These are phyloP conservation scores for Mercenaria mercenaria DNA, from an alignment of 1,140 invertebrate genomes.

Conservation along the genomic window DNA sequence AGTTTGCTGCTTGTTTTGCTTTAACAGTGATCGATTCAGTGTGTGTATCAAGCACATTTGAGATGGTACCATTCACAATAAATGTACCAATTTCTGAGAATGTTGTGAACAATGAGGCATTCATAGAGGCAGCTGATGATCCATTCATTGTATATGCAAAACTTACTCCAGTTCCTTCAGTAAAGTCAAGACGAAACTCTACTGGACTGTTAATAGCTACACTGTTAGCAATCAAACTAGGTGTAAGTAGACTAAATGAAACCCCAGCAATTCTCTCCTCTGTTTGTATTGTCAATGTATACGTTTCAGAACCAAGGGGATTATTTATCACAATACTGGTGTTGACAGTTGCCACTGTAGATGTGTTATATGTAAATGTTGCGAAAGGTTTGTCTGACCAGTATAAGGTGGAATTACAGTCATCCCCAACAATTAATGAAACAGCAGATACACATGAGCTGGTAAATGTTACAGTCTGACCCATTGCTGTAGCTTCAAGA, in stretches of 20 bases:
- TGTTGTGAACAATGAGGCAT: constrained; percentile 34
- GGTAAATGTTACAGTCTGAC: neutral
- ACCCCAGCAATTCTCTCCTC: constrained; percentile 51
- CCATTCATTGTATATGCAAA: constrained; percentile 36
- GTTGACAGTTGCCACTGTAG: neutral
- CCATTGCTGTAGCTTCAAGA: constrained; percentile 15
- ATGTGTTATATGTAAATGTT: constrained; percentile 39
- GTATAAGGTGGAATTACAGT: constrained; percentile 53
- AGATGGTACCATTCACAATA: constrained; percentile 5
- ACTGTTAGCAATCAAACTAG: neutral
- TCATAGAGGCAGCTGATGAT: neutral
- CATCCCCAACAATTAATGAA: neutral
- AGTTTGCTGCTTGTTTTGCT: constrained; percentile 44
- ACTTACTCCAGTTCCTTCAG: constrained; percentile 23
- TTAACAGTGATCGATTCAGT: constrained; percentile 15
- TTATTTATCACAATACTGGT: constrained; percentile 44
- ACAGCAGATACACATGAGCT: constrained; percentile 57
- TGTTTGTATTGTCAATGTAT: constrained; percentile 34
- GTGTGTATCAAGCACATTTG: neutral
- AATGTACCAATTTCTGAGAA: constrained; percentile 41
- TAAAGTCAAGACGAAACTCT: neutral
- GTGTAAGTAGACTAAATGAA: constrained; percentile 2
- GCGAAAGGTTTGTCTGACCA: constrained; percentile 68
- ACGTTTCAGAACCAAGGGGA: constrained; percentile 14
- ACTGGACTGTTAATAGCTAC: neutral